These are phyloP conservation scores for Cataglyphis altisquamis DNA, from an alignment of 2,888 invertebrate genomes.

Conservation along the genomic window DNA sequence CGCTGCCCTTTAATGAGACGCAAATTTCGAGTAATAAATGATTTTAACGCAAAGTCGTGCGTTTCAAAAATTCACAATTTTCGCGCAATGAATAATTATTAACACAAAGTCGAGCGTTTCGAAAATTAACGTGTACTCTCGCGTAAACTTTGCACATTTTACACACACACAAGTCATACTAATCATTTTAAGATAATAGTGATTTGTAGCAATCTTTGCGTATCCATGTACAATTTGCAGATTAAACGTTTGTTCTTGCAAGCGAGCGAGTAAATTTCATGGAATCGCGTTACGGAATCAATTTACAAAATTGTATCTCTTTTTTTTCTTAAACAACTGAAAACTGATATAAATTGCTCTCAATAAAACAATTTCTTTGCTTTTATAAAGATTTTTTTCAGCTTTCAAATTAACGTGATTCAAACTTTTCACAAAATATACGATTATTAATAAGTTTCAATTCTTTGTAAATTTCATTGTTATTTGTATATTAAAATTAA, in stretches of 20 bases:
- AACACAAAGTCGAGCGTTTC: slow-evolving; percentile 16
- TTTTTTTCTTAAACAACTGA: not conserved
- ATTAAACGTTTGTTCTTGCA: not conserved
- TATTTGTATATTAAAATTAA: not conserved
- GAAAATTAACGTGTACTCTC: not conserved
- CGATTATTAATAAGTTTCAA: not conserved
- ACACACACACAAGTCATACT: not conserved
- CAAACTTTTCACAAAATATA: not conserved
- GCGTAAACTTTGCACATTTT: not conserved
- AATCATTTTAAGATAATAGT: not conserved
- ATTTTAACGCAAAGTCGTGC: slow-evolving; percentile 26
- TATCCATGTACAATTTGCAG: not conserved
- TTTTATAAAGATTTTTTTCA: not conserved
- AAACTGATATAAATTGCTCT: not conserved
- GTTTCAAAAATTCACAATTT: slow-evolving; percentile 11
- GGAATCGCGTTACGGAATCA: not conserved
- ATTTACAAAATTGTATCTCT: not conserved
- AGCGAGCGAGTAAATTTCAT: not conserved
- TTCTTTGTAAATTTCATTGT: not conserved
- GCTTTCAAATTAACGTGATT: not conserved
- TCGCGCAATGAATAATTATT: slow-evolving; percentile 43
- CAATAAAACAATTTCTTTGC: not conserved
- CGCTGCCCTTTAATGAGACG: slow-evolving; percentile 30
- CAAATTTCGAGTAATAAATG: slow-evolving; percentile 58
- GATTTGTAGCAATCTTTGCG: not conserved